Evolutionary conservation across 2,113 vertebrate genomes (phyloP), one percentile per base, ranked within the genome.

Genomic region (Oceanodroma tethys): DNA sequence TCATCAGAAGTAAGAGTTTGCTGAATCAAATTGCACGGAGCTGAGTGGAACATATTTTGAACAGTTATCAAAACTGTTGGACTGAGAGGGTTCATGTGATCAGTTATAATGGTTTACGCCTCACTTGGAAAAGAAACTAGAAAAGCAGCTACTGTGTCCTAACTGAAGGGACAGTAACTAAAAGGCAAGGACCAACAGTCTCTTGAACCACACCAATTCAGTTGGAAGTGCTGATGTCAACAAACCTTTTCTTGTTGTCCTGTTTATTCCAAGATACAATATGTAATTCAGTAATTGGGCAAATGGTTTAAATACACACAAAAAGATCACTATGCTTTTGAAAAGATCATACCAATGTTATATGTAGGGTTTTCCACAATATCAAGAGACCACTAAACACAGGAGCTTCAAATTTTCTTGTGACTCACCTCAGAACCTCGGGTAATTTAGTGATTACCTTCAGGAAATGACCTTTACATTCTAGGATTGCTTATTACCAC

Each of bases 1-100:
- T 36, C 23, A 81, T 78, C 36, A 95, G 67, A 96, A 93, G 82
- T 75, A 86, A 95, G 56, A 85, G 89, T 89, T 66, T 92, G 47
- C 22, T 56, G 48, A 93, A 48, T 47, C 68, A 87, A 86, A 95
- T 2, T 63, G 47, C 19, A 71, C 66, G 10, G 17, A 32, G 16
- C 27, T 40, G 38, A 91, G 16, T 1, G 4, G 10, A 78, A 70
- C 14, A 71, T 56, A 36, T 66, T 84, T 73, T 67, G 30, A 74
- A 30, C 16, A 36, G 59, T 55, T 83, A 60, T 8, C 67, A 80
- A 21, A 82, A 56, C 25, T 34, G 58, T 18, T 83, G 36, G 29
- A 62, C 29, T 71, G 65, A 32, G 62, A 74, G 30, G n/a, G 50
- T 60, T 81, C n/a, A 84, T 12, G 23, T 34, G 6, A 73, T 66